phyloP scores from a whole-genome alignment of 1,140 invertebrate species.

The Cherax destructor region DNA sequence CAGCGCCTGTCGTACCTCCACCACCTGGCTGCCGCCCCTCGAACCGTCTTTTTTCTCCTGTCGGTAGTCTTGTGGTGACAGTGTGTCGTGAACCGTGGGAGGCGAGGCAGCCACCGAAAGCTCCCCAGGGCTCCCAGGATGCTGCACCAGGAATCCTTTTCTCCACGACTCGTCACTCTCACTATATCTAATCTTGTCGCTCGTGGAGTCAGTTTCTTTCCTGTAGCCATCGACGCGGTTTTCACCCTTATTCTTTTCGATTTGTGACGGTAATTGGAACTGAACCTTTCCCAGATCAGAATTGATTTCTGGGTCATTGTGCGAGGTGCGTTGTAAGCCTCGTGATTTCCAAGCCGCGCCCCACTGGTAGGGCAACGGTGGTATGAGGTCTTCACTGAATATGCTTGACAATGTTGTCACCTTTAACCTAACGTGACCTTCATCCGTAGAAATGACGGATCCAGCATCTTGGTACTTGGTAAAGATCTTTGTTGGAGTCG shows the following conservation, averaged over 20 bases:
- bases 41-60: neutral
- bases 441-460: neutral
- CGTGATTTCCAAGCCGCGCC: neutral
- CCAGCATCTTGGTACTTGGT: neutral
- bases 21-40: neutral
- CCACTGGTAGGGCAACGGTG: slow-evolving; percentile 49
- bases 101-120: neutral
- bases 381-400: slow-evolving; percentile 43
- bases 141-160: too few species aligned
- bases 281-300: neutral
- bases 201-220: neutral
- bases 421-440: neutral
- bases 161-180: neutral
- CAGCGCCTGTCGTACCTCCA: neutral
- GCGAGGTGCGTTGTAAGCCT: neutral
- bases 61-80: neutral
- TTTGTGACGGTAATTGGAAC: slow-evolving; percentile 6
- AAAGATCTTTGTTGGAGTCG: neutral
- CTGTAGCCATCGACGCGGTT: neutral
- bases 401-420: slow-evolving; percentile 43
- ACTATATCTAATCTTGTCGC: neutral
- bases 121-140: neutral
- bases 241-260: neutral
- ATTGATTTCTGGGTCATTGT: neutral
- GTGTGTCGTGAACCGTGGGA: neutral